Conservation (phyloP, 2,113 vertebrate genomes). For the Daphoenositta chrysoptera region DNA sequence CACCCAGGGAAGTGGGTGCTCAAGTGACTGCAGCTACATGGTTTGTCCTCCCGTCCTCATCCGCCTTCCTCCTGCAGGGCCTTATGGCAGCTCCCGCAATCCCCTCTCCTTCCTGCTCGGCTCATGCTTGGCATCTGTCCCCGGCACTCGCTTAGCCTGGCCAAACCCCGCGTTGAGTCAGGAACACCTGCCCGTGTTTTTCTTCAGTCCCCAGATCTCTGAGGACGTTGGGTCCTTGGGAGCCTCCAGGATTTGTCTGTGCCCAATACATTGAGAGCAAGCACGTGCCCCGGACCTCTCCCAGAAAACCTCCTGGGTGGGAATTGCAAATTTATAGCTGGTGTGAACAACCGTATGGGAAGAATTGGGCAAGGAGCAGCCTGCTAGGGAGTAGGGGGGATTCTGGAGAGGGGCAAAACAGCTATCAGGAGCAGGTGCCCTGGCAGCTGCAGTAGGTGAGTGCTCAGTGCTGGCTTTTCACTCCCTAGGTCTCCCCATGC, state of each 20-base stretch:
- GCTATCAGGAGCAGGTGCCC: background rate
- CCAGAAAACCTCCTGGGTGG: background rate
- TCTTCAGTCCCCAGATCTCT: background rate
- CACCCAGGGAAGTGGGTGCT: background rate
- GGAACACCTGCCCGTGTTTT: slow-evolving; percentile 55
- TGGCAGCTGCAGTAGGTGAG: background rate
- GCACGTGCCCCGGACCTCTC: rapidly evolving
- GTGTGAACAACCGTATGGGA: background rate
- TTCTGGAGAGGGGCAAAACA: background rate
- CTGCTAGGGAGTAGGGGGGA: rapidly evolving
- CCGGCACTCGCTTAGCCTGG: background rate
- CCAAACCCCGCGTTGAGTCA: slow-evolving; percentile 22
- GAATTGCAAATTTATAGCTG: background rate
- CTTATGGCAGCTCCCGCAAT: background rate
- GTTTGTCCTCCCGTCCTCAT: background rate
- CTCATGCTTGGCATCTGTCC: slow-evolving; percentile 12
- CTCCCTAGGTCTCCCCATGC: background rate
- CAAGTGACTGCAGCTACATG: background rate
- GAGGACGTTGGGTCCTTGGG: background rate
- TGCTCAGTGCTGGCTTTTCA: background rate
- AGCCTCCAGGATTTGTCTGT: background rate
- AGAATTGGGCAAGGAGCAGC: background rate
- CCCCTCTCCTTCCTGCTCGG: slow-evolving; percentile 16
- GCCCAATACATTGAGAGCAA: background rate
- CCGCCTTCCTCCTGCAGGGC: background rate